These are phyloP conservation scores for Ceramica pisi DNA, from an alignment of 2,888 invertebrate species.

Conservation along the genomic window DNA sequence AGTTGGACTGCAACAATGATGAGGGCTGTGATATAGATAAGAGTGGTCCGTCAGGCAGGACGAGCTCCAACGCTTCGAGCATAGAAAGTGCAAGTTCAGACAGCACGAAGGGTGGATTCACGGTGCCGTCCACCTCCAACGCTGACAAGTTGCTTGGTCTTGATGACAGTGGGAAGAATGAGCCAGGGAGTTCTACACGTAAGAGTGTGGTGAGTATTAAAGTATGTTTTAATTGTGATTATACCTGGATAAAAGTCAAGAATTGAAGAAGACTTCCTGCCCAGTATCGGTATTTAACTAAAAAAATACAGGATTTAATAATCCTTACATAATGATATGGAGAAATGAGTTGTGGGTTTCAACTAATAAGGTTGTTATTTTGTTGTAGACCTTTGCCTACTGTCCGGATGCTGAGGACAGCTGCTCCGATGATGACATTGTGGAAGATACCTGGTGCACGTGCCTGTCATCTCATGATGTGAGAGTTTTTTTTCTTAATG, in stretches of 20 bases:
- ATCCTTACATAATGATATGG: too few relatives aligned
- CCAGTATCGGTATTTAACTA: too few relatives aligned
- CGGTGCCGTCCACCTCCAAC: constrained; percentile 86
- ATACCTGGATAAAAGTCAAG: neutral
- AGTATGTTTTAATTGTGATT: neutral
- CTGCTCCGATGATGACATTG: constrained; percentile 83
- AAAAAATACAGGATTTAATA: too few relatives aligned
- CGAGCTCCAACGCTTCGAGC: constrained; percentile 85
- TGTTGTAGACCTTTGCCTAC: constrained; percentile 80
- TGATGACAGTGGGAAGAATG: constrained; percentile 76
- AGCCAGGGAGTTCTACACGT: constrained; percentile 71
- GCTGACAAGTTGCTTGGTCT: constrained; percentile 86
- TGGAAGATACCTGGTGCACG: constrained; percentile 85
- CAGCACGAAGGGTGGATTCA: constrained; percentile 80
- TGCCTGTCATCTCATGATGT: constrained; percentile 88
- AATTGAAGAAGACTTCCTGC: neutral
- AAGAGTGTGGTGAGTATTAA: constrained; percentile 76
- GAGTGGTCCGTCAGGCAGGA: constrained; percentile 79
- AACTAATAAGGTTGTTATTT: constrained; percentile 20
- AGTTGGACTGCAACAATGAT: constrained; percentile 77
- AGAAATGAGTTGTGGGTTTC: neutral
- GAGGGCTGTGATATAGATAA: constrained; percentile 76
- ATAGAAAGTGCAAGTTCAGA: constrained; percentile 84
- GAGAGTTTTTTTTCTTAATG: constrained; percentile 1
- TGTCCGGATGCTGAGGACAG: constrained; percentile 82